Evolutionary conservation across 2,888 invertebrate genomes (phyloP), one percentile per base, ranked within the genome.

Genomic region (Busseola fusca): DNA sequence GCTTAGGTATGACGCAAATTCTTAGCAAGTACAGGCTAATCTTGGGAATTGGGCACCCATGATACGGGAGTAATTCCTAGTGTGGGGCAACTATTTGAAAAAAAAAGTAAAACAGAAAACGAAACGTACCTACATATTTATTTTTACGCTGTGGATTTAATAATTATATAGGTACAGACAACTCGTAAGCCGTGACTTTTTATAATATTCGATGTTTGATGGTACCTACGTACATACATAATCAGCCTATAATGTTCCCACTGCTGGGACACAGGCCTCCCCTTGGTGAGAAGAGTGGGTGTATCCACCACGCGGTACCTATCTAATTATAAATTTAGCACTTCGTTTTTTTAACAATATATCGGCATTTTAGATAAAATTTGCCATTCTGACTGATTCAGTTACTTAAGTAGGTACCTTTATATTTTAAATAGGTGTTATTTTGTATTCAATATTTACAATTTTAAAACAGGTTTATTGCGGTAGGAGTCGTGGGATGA

Each of bases 391-490:
- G 18, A 56, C 30, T 18, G 14, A 30, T 56, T 56, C 21, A 21
- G 6, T 63, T 30, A 21, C 5, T 3, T 16, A 16, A 3, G 48
- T 48, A 10, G 48, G 48, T 48, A 48, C n/a, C n/a, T n/a, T 48
- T 6, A n/a, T 48, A 50, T 52, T 52, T 10, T 1, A 21, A 14
- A 59, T 59, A 40, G n/a, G n/a, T 27, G n/a, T 45, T 34, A 34
- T 75, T 73, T 67, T 56, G 27, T 76, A 16, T 34, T 2, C 27
- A 67, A 62, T 37, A 69, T 54, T 71, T 66, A 37, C 42, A 30
- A 59, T 64, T 73, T 72, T n/a, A 63, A 64, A 68, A 80, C 66
- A n/a, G 21, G 57, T 78, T 71, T 64, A 45, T 1, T 54, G 1
- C 21, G 0, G n/a, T 45, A 10, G 34, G 12, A 62, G 45, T 50